Percentiles rank a stretch among this genome's conserved stretches.
phyloP scores from a whole-genome alignment of 2,113 vertebrate species.

The Lamprotornis superbus region DNA sequence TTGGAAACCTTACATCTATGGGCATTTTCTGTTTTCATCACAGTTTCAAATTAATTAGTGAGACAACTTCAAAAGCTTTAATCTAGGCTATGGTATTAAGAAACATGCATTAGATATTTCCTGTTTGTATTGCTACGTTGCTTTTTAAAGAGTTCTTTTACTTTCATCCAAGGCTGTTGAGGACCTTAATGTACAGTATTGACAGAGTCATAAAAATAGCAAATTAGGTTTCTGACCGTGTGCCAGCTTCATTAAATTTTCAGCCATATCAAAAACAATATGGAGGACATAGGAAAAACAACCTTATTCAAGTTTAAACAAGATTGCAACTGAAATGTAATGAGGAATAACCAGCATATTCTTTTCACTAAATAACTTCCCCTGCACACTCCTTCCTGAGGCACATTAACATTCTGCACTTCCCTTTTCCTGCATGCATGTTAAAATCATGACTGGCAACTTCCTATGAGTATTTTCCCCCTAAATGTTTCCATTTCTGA shows the following conservation, averaged over 20 bases:
- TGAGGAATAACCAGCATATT: not conserved
- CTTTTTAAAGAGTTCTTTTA: constrained; percentile 68
- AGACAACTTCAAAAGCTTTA: constrained; percentile 68
- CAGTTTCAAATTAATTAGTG: constrained; percentile 73
- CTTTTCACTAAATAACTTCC: not conserved
- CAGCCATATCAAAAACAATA: constrained; percentile 61
- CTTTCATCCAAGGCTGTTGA: constrained; percentile 70
- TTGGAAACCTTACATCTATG: constrained; percentile 38
- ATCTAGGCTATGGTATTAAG: constrained; percentile 54
- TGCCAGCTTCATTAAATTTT: constrained; percentile 77
- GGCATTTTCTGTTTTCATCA: constrained; percentile 66
- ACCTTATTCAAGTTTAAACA: not conserved
- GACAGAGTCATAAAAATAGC: constrained; percentile 81
- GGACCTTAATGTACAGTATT: constrained; percentile 77
- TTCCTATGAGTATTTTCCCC: not conserved
- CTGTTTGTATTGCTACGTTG: constrained; percentile 63
- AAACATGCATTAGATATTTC: constrained; percentile 67
- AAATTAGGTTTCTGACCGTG: constrained; percentile 74
- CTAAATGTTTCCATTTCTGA: not conserved
- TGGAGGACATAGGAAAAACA: constrained; percentile 52
- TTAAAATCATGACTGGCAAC: not conserved
- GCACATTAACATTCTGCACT: not conserved
- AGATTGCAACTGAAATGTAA: not conserved
- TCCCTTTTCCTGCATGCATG: not conserved
- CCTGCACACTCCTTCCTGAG: not conserved